Evolutionary conservation across 2,888 invertebrate genomes (phyloP).

Genomic region (Drosophila greeni): DNA sequence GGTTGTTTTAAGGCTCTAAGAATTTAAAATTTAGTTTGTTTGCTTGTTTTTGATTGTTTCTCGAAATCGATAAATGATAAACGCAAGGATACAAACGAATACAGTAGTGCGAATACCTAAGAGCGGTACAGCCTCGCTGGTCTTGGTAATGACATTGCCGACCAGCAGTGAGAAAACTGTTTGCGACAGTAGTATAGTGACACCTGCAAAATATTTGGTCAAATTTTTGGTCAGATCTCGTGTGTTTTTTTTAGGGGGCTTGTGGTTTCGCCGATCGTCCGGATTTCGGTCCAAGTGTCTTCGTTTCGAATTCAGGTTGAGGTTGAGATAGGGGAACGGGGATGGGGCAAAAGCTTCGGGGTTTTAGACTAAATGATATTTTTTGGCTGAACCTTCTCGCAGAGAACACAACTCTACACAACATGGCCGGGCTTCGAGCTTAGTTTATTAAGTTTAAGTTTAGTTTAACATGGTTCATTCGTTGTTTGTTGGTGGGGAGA

Average conservation of each 20-base stretch:
- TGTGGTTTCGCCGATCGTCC: constrained; percentile 17
- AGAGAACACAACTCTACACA: constrained; percentile 37
- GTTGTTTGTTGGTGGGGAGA: constrained; percentile 31
- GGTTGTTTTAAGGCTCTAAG: constrained; percentile 49
- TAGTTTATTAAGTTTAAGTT: constrained; percentile 10
- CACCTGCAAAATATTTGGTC: constrained; percentile 88
- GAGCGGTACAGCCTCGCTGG: constrained; percentile 99
- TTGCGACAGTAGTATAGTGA: constrained; percentile 99
- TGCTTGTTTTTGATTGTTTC: constrained; percentile 29
- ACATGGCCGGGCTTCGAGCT: constrained; percentile 25
- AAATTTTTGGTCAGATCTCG: constrained; percentile 65
- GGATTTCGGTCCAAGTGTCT: constrained; percentile 22
- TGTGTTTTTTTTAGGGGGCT: constrained; percentile 15
- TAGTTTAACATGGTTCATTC: constrained; percentile 13
- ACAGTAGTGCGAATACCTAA: constrained; percentile 85
- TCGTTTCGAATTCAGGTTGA: constrained; percentile 9
- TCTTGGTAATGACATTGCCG: constrained; percentile 99
- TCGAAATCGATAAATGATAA: constrained; percentile 45
- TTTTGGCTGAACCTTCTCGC: constrained; percentile 75
- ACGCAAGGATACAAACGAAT: constrained; percentile 41
- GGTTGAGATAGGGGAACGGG: constrained; percentile 6
- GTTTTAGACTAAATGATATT: constrained; percentile 67
- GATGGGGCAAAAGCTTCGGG: constrained; percentile 18
- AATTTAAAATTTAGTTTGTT: constrained; percentile 45
- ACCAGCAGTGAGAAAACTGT: constrained; percentile 99